Percentiles rank a stretch among this genome's conserved stretches.
Evolutionary conservation across 2,113 vertebrate genomes (phyloP).

Genomic region (Upupa epops): DNA sequence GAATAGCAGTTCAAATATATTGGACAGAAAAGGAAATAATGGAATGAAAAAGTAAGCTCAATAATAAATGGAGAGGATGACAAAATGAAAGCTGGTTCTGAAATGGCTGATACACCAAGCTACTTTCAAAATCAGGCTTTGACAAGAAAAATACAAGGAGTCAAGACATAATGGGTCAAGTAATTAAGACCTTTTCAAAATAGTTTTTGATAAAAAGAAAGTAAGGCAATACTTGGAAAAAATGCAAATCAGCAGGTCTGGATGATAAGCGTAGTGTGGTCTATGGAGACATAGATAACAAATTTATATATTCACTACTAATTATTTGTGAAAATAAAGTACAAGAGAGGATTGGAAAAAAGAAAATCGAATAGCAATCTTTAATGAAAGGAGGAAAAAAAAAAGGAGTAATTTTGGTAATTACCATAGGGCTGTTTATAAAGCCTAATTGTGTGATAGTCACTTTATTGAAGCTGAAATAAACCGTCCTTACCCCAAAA

Average conservation of each 20-base stretch:
- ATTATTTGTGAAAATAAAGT: constrained; percentile 58
- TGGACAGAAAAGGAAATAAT: constrained; percentile 34
- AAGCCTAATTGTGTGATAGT: neutral
- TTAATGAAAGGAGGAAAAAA: neutral
- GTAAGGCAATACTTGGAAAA: constrained; percentile 43
- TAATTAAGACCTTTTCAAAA: constrained; percentile 65
- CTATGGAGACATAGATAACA: constrained; percentile 59
- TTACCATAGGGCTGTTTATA: constrained; percentile 3
- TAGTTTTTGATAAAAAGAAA: constrained; percentile 41
- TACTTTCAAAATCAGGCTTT: constrained; percentile 51
- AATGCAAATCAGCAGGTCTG: constrained; percentile 33
- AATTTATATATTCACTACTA: constrained; percentile 57
- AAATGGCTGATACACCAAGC: constrained; percentile 44
- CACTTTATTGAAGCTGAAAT: neutral
- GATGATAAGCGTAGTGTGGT: constrained; percentile 32
- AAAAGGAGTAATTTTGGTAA: constrained; percentile 8
- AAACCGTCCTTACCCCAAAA: neutral
- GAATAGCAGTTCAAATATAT: constrained; percentile 41
- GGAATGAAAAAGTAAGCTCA: constrained; percentile 47
- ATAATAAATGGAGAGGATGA: constrained; percentile 46
- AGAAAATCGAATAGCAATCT: constrained; percentile 29
- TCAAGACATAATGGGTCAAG: constrained; percentile 40
- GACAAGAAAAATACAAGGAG: constrained; percentile 41
- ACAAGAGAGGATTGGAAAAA: constrained; percentile 26
- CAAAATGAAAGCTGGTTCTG: constrained; percentile 52